Evolutionary conservation across 2,797 vertebrate species (phyloP).

Genomic region (Microctenopoma stevenorrisi): DNA sequence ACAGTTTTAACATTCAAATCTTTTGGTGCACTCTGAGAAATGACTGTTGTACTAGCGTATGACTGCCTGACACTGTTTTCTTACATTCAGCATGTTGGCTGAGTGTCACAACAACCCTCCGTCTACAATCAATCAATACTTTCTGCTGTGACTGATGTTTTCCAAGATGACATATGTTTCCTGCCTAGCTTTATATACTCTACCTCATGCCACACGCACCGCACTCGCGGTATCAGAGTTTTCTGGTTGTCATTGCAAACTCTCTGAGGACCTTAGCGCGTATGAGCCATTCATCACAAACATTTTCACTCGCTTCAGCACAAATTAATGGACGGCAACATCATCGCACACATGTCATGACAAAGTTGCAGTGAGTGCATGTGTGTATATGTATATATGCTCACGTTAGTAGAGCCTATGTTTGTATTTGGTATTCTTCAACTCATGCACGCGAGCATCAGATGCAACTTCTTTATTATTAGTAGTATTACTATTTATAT

Average conservation of each 20-base stretch:
- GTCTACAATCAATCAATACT: constrained; percentile 50
- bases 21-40: constrained; percentile 31
- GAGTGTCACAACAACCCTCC: constrained; percentile 47
- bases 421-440: too few species aligned
- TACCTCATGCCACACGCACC: constrained; percentile 26
- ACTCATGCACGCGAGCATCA: too few species aligned
- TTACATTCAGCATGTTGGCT: constrained; percentile 37
- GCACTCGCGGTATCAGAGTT: constrained; percentile 35
- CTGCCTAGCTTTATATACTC: constrained; percentile 46
- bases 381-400: too few species aligned
- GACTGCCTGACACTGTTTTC: constrained; percentile 24
- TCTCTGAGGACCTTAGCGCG: constrained; percentile 53
- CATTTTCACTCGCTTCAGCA: constrained; percentile 44
- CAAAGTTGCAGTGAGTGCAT: constrained; percentile 2
- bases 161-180: constrained; percentile 46
- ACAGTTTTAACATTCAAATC: constrained; percentile 21
- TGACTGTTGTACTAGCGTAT: constrained; percentile 13
- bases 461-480: too few species aligned
- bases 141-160: constrained; percentile 51
- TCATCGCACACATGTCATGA: constrained; percentile 28
- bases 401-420: too few species aligned
- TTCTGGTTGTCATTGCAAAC: constrained; percentile 52
- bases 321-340: constrained; percentile 41
- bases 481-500: too few species aligned
- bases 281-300: constrained; percentile 54